Base-by-base conservation (phyloP, 1,140 invertebrate species). In the Spodoptera frugiperda region DNA sequence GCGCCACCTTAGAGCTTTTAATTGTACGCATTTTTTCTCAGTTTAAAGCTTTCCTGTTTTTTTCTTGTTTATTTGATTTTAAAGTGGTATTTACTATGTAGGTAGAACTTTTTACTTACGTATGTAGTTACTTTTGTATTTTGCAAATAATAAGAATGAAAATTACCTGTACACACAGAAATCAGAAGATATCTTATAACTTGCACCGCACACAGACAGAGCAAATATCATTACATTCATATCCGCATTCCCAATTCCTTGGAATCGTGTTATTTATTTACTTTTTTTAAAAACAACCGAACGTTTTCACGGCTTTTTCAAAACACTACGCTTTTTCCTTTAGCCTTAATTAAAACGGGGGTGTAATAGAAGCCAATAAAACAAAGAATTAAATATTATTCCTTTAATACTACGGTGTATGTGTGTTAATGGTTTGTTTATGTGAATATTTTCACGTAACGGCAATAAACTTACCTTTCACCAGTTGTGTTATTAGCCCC, bases 171-270 rank as follows among this genome's bases (percentile, higher is more conserved):
- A 39, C 33, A 39, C 6, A 9, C 8, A 1, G 5, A 39, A 39
- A 9, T 39, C 2, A 39, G 33, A 4, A 4, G 6, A 8, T 9
- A 77, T 54, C 74, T 71, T 77, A 10, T 59, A 67, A 57, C 65
- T 81, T 77, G 53, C 0, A 48, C 67, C 79, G 72, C 14, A 14
- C 33, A 21, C 54, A 67, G 54, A 82, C 77, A 79, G 79, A 79
- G 72, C 81, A 86, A 87, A 87, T 84, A 85, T 87, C 76, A 87
- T 87, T 85, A 82, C 71, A 85, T 84, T 83, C 81, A 85, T 78
- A 85, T 86, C 81, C 80, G 78, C 78, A 53, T 75, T 84, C 81
- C 75, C 79, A 78, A 82, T 85, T 85, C 76, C 83, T 77, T 63
- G 55, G 68, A 65, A 74, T 53, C 57, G 72, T 12, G 67, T 81